Evolutionary conservation across 2,113 vertebrate genomes (phyloP).

Genomic region (Pleuronectes platessa): DNA sequence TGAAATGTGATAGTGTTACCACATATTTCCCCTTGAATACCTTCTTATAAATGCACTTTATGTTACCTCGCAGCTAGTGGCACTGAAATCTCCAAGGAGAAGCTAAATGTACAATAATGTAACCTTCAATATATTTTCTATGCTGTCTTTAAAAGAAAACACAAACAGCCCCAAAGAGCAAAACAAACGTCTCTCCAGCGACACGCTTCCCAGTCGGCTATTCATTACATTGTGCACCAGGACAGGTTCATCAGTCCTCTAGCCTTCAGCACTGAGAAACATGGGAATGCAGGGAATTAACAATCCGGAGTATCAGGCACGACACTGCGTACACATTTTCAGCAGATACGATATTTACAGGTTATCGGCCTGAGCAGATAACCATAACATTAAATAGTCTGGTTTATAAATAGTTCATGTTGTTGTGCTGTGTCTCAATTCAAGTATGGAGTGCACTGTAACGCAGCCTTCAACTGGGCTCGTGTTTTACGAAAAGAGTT

Average conservation of each 20-base stretch:
- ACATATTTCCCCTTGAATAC: slow-evolving; percentile 2
- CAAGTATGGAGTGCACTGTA: not conserved
- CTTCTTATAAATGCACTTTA: slow-evolving; percentile 5
- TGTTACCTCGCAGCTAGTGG: slow-evolving; percentile 17
- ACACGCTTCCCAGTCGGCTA: slow-evolving; percentile 25
- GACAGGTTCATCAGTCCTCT: slow-evolving; percentile 11
- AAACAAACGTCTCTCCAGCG: slow-evolving; percentile 22
- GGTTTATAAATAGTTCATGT: slow-evolving; percentile 57
- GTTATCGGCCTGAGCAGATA: slow-evolving; percentile 58
- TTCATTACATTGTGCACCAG: slow-evolving; percentile 12
- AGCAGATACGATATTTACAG: slow-evolving; percentile 72
- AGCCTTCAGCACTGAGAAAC: slow-evolving; percentile 34
- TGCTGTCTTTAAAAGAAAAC: slow-evolving; percentile 37
- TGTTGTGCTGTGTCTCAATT: slow-evolving; percentile 21
- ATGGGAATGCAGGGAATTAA: slow-evolving; percentile 64
- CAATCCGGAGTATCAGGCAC: slow-evolving; percentile 23
- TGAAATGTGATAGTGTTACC: not conserved
- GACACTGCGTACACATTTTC: slow-evolving; percentile 43
- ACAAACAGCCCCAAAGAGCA: slow-evolving; percentile 5
- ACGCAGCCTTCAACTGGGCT: not conserved
- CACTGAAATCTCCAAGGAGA: slow-evolving; percentile 15
- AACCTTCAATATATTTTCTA: slow-evolving; percentile 25
- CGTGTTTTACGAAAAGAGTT: too few species aligned
- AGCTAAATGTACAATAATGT: not conserved
- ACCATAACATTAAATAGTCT: slow-evolving; percentile 52